Evolutionary conservation across 1,140 invertebrate genomes (phyloP).

Genomic region (Aporrectodea caliginosa): DNA sequence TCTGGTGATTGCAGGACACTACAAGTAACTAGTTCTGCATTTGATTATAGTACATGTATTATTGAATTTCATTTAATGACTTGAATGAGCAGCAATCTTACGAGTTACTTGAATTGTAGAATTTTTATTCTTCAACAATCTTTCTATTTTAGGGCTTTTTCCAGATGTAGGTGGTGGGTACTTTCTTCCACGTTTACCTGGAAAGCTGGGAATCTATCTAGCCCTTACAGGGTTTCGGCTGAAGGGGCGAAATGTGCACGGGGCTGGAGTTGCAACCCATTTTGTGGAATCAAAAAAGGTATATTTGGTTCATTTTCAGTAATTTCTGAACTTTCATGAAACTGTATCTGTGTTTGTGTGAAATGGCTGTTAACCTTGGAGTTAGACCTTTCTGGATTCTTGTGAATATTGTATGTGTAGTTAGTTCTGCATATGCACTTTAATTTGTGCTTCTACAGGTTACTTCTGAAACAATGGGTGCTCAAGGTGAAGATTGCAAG

Average conservation of each 20-base stretch:
- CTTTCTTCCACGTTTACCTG: slow-evolving; percentile 80
- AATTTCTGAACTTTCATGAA: background rate
- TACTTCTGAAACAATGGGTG: background rate
- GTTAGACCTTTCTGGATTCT: background rate
- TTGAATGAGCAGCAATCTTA: too few species aligned
- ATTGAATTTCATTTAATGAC: too few species aligned
- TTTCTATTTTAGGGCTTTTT: slow-evolving; percentile 74
- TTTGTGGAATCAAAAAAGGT: slow-evolving; percentile 65
- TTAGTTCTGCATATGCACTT: background rate
- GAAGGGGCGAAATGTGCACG: slow-evolving; percentile 75
- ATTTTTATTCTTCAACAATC: too few species aligned
- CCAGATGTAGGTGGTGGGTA: slow-evolving; percentile 93
- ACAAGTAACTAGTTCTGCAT: too few species aligned
- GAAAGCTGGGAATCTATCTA: slow-evolving; percentile 82
- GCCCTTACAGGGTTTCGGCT: slow-evolving; percentile 86
- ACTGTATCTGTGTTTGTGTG: slow-evolving; percentile 7
- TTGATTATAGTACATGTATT: too few species aligned
- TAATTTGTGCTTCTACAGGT: background rate
- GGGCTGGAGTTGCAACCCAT: slow-evolving; percentile 91
- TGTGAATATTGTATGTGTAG: background rate
- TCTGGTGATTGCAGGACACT: too few species aligned
- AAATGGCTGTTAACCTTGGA: background rate
- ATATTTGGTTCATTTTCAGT: background rate
- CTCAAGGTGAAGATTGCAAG: background rate
- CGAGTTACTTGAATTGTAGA: too few species aligned